A percentile compares a stretch with the other conserved stretches of the same genome.
These are phyloP conservation scores for Drosophila bunnanda DNA, from an alignment of 2,888 invertebrate species.

Conservation along the genomic window DNA sequence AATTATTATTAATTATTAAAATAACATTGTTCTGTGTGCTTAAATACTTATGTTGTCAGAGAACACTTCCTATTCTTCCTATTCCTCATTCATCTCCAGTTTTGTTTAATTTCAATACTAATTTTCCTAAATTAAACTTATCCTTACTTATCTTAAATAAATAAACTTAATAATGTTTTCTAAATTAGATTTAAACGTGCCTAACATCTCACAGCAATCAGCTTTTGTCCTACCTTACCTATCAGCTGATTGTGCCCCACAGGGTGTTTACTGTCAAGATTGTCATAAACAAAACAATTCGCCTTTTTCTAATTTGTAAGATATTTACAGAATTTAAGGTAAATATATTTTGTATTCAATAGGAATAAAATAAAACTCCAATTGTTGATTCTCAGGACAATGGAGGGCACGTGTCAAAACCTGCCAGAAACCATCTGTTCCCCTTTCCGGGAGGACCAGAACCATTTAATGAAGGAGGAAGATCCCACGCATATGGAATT, in stretches of 20 bases:
- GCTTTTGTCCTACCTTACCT: not conserved
- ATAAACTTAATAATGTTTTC: no score
- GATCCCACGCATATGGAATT: not conserved
- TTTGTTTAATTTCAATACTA: no score
- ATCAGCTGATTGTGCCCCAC: not conserved
- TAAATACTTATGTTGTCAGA: no score
- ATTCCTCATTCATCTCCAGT: no score
- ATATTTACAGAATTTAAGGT: not conserved
- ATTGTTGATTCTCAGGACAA: not conserved
- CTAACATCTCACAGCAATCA: not conserved
- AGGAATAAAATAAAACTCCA: not conserved
- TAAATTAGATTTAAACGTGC: not conserved
- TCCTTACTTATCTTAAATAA: no score
- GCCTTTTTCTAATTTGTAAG: not conserved
- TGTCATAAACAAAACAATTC: not conserved
- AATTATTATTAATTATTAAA: no score
- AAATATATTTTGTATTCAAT: not conserved
- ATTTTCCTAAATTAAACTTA: no score
- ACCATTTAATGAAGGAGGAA: not conserved
- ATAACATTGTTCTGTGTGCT: no score
- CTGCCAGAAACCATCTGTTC: not conserved
- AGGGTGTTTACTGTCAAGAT: not conserved
- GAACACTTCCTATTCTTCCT: no score
- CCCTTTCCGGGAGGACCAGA: not conserved
- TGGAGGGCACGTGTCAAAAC: not conserved